phyloP scores from a whole-genome alignment of 2,113 vertebrate species.

The Regulus satrapa region DNA sequence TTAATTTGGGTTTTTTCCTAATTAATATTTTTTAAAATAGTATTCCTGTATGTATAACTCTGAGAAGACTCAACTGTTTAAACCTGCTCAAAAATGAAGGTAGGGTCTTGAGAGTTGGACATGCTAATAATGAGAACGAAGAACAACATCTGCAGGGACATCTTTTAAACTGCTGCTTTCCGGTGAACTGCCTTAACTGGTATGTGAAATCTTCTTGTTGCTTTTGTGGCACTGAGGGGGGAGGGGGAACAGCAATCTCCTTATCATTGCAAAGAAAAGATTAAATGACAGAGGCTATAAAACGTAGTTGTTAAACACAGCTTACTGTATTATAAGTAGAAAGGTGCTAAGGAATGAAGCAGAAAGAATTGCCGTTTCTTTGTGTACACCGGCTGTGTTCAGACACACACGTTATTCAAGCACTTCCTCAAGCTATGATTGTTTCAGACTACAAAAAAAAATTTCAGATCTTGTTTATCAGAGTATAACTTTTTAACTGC shows the following conservation, averaged over 20 bases:
- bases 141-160: neutral
- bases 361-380: neutral
- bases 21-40: neutral
- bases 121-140: rapidly evolving
- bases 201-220: neutral
- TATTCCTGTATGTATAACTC: neutral
- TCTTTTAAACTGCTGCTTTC: neutral
- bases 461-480: neutral
- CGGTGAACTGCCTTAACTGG: neutral
- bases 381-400: too few relatives aligned
- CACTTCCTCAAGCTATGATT: neutral
- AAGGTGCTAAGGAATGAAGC: neutral
- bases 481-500: neutral
- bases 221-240: neutral
- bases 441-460: neutral
- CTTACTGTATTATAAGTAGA: rapidly evolving
- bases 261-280: neutral
- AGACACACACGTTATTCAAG: neutral
- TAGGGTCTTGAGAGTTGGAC: neutral
- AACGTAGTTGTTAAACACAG: neutral
- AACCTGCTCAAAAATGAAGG: neutral
- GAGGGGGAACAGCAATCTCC: neutral
- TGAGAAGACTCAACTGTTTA: neutral
- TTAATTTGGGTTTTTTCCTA: neutral
- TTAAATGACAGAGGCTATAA: neutral